Evolutionary conservation across 1,140 invertebrate genomes (phyloP), one percentile per base, ranked within the genome.

Genomic region (Penaeus indicus): DNA sequence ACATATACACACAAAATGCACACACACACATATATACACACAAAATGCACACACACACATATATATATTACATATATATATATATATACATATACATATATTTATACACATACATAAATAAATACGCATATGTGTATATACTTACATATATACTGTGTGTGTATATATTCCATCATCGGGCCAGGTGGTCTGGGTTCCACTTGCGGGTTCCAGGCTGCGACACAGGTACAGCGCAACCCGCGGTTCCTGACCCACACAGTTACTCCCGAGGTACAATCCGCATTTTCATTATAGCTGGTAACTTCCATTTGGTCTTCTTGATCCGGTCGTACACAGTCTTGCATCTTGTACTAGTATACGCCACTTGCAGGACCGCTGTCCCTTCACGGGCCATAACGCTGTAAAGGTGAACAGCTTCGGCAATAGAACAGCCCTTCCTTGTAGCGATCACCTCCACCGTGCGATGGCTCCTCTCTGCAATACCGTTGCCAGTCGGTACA

Each of bases 371-470:
- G 27, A 38, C 13, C 25, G 13, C 4, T 27, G 7, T n/a, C 16
- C 67, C 81, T 64, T 64, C 62, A 7, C 47, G 11, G 16, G 64
- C 64, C 67, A 10, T 72, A n/a, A 85, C 21, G 54, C 60, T 85
- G 83, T 75, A 85, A 64, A 85, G 54, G 64, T 85, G 75, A 22
- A 85, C 54, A 10, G 67, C 63, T 27, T 72, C 83, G 25, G 25
- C 63, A 27, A 84, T 63, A 72, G 83, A 85, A 72, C 83, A 85
- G 69, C 83, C 64, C 54, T 85, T 85, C 67, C 83, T 85, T 25
- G 54, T 16, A 85, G 64, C 63, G 22, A 75, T 85, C 13, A 85
- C 83, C 67, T 75, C 60, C 54, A 75, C 38, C 22, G 67, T 72
- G 38, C 42, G 11, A 75, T 85, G 67, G 81, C 60, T 72, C 54